A percentile compares a stretch with the other conserved stretches of the same genome.
These are phyloP conservation scores for Epinotia bilunana DNA, from an alignment of 2,888 invertebrate species.

Conservation along the genomic window DNA sequence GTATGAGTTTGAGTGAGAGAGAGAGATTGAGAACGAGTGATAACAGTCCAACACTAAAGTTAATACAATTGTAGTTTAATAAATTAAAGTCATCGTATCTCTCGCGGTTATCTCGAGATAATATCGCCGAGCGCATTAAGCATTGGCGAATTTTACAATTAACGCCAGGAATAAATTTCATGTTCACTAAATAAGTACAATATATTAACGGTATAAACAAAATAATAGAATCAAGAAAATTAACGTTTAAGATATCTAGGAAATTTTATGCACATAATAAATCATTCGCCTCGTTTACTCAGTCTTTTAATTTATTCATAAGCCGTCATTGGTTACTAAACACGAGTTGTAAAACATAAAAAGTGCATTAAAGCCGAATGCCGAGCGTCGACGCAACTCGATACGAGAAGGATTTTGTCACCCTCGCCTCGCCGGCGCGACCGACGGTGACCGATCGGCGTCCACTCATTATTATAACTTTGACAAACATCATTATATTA, in stretches of 20 bases:
- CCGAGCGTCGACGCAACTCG: slow-evolving; percentile 56
- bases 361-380: slow-evolving; percentile 44
- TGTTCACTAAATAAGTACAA: not conserved
- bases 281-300: slow-evolving; percentile 36
- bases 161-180: slow-evolving; percentile 1
- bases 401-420: slow-evolving; percentile 62
- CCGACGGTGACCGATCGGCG: slow-evolving; percentile 4
- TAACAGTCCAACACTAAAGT: not conserved
- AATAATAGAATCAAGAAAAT: slow-evolving; percentile 5
- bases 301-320: slow-evolving; percentile 37
- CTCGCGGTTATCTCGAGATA: slow-evolving; percentile 17
- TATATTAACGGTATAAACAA: not conserved
- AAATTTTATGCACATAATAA: slow-evolving; percentile 33
- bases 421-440: slow-evolving; percentile 48
- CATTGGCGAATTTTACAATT: slow-evolving; percentile 26
- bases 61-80: not conserved
- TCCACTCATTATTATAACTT: slow-evolving; percentile 3
- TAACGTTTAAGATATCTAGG: not conserved
- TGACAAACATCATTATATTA: not conserved
- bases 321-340: slow-evolving; percentile 42
- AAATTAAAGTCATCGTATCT: slow-evolving; percentile 29
- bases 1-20: no score
- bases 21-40: no score
- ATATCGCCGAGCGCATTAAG: slow-evolving; percentile 19
- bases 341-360: slow-evolving; percentile 44